These are phyloP conservation scores for Rhea pennata DNA, from an alignment of 2,113 vertebrate genomes.

Conservation along the genomic window DNA sequence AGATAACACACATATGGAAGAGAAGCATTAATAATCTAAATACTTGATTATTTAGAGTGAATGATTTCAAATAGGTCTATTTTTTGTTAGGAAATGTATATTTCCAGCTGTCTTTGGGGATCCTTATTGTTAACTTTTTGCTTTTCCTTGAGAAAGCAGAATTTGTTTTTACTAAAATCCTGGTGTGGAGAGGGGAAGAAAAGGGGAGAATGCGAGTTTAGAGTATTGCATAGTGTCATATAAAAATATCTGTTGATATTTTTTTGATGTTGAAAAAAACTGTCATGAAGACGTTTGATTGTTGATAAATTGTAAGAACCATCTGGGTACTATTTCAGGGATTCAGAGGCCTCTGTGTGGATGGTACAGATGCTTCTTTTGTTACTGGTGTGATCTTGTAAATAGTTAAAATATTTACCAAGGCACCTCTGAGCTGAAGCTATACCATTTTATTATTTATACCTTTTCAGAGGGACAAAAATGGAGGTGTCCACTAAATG, in stretches of 20 bases:
- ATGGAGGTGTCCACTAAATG: constrained; percentile 99
- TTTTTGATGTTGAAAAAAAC: constrained; percentile 61
- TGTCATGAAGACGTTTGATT: constrained; percentile 69
- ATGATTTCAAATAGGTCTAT: constrained; percentile 15
- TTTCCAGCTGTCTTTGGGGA: background rate
- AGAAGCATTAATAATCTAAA: background rate
- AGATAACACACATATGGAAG: background rate
- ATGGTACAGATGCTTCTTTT: constrained; percentile 96
- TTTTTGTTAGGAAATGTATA: background rate
- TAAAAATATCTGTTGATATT: constrained; percentile 50
- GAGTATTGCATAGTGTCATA: constrained; percentile 45
- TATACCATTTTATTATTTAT: constrained; percentile 96
- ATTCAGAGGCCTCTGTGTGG: constrained; percentile 74
- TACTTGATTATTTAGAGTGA: constrained; percentile 31
- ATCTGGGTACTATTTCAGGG: constrained; percentile 89
- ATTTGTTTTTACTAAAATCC: background rate
- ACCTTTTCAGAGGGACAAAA: constrained; percentile 98
- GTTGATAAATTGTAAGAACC: constrained; percentile 85
- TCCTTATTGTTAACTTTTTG: background rate
- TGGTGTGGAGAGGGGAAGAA: background rate
- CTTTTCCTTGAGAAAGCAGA: background rate
- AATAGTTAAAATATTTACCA: constrained; percentile 99
- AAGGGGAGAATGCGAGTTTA: background rate
- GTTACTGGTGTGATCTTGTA: constrained; percentile 93
- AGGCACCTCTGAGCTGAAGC: constrained; percentile 85